phyloP scores from a whole-genome alignment of 2,113 vertebrate genomes.

The Merops nubicus region DNA sequence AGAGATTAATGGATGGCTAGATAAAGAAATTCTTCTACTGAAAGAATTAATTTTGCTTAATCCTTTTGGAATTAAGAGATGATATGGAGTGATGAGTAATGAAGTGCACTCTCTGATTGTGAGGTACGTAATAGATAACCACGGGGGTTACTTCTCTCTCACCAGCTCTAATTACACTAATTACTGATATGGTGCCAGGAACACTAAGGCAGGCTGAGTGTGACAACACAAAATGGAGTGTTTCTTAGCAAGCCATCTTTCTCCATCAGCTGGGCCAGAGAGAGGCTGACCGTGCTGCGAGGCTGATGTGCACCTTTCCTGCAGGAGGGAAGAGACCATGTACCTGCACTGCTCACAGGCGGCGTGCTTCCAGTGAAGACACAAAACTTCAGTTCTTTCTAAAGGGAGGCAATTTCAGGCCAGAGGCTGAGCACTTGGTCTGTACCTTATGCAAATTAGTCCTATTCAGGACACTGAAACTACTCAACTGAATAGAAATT shows the following conservation, averaged over 20 bases:
- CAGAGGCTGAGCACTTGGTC: not conserved
- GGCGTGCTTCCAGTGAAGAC: not conserved
- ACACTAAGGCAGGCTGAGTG: constrained; percentile 37
- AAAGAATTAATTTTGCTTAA: constrained; percentile 70
- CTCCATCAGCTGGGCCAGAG: not conserved
- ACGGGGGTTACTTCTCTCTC: constrained; percentile 67
- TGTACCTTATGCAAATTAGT: not conserved
- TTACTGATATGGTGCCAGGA: constrained; percentile 58
- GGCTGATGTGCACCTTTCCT: not conserved
- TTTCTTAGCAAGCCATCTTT: not conserved
- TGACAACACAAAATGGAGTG: constrained; percentile 3
- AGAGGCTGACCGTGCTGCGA: not conserved
- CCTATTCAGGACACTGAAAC: not conserved
- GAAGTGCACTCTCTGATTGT: constrained; percentile 60
- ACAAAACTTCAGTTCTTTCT: not conserved
- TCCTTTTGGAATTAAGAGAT: constrained; percentile 71
- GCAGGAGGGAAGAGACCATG: not conserved
- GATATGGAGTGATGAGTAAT: constrained; percentile 57
- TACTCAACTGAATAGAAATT: not conserved
- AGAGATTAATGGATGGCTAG: constrained; percentile 50
- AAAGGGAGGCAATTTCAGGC: not conserved
- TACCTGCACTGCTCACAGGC: not conserved
- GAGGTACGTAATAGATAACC: constrained; percentile 72
- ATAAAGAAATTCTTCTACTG: constrained; percentile 62
- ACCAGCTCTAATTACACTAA: constrained; percentile 72